Evolutionary conservation across 2,888 invertebrate species (phyloP).

Genomic region (Caenorhabditis wallacei): DNA sequence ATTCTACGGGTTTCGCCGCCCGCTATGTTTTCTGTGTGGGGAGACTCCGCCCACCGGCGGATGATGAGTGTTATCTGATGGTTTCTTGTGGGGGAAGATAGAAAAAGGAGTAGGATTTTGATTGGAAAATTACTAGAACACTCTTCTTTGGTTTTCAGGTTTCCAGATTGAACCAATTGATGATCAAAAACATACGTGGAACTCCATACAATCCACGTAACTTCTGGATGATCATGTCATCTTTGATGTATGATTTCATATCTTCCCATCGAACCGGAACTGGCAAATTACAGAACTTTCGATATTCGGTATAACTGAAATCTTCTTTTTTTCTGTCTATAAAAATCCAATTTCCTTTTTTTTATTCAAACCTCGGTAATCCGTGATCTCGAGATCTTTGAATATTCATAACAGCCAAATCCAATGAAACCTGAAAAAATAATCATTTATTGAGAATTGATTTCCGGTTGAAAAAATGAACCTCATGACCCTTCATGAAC

Average conservation of each 20-base stretch:
- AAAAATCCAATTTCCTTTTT: slow-evolving; percentile 25
- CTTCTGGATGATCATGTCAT: slow-evolving; percentile 88
- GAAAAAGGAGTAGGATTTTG: not conserved
- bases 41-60: slow-evolving; percentile 46
- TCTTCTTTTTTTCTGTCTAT: not conserved
- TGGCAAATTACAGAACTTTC: slow-evolving; percentile 91
- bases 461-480: slow-evolving; percentile 36
- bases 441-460: not conserved
- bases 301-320: slow-evolving; percentile 89
- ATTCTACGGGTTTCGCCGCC: slow-evolving; percentile 48
- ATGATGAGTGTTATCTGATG: not conserved
- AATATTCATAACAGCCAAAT: slow-evolving; percentile 96
- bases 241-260: slow-evolving; percentile 88
- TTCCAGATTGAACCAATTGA: not conserved
- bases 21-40: slow-evolving; percentile 44
- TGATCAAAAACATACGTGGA: slow-evolving; percentile 85
- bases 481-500: slow-evolving; percentile 85
- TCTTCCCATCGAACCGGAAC: slow-evolving; percentile 91
- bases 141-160: not conserved
- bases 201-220: slow-evolving; percentile 93
- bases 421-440: slow-evolving; percentile 89
- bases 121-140: not conserved
- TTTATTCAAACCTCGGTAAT: slow-evolving; percentile 86
- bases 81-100: not conserved
- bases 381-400: slow-evolving; percentile 96